phyloP scores from a whole-genome alignment of 2,113 vertebrate genomes.

The Sinocyclocheilus maitianheensis region DNA sequence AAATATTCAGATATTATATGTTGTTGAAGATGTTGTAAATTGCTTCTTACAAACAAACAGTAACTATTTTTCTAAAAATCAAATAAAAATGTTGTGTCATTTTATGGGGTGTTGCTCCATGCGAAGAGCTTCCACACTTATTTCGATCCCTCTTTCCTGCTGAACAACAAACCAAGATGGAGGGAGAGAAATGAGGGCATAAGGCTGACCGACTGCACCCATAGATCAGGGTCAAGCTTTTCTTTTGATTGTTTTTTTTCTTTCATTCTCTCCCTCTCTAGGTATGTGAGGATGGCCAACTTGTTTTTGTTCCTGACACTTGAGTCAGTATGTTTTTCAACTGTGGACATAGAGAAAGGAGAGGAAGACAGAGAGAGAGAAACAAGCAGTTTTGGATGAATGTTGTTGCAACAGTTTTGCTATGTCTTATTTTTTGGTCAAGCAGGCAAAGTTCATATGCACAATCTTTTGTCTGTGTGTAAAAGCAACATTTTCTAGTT shows the following conservation, averaged over 20 bases:
- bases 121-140: slow-evolving; percentile 77
- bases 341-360: slow-evolving; percentile 79
- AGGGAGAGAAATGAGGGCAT: slow-evolving; percentile 66
- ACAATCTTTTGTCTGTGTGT: slow-evolving; percentile 20
- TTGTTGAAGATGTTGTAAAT: slow-evolving; percentile 46
- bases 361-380: slow-evolving; percentile 73
- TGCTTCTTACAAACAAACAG: slow-evolving; percentile 59
- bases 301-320: slow-evolving; percentile 76
- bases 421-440: slow-evolving; percentile 63
- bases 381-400: slow-evolving; percentile 79
- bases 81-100: slow-evolving; percentile 71
- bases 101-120: slow-evolving; percentile 76
- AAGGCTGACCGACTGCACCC: slow-evolving; percentile 62
- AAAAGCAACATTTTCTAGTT: slow-evolving; percentile 11
- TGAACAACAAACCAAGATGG: slow-evolving; percentile 73
- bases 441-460: slow-evolving; percentile 64
- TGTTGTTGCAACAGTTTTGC: slow-evolving; percentile 63
- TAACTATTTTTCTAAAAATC: slow-evolving; percentile 40
- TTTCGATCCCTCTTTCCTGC: slow-evolving; percentile 78
- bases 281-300: slow-evolving; percentile 73
- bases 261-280: slow-evolving; percentile 74
- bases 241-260: slow-evolving; percentile 53
- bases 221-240: slow-evolving; percentile 31
- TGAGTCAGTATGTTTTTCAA: slow-evolving; percentile 80
- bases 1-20: background rate